A percentile compares a stretch with the other conserved stretches of the same genome.
Conservation (phyloP, 1,140 invertebrate genomes). For the Diachasmimorpha longicaudata region DNA sequence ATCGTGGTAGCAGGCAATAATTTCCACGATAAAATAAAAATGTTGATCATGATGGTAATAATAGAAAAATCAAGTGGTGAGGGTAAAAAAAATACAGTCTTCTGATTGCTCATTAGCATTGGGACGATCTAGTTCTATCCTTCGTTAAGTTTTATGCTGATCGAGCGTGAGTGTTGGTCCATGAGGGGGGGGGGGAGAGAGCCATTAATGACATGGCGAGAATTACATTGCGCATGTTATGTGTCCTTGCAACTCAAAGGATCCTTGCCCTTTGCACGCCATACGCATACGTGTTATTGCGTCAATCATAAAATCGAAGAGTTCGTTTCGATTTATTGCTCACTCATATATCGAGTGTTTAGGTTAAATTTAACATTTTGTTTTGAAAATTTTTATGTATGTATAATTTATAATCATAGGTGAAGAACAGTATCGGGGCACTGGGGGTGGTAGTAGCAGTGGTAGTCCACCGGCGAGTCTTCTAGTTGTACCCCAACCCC, state of each 20-base stretch:
- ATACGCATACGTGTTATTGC: background rate
- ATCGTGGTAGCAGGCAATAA: background rate
- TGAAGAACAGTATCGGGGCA: slow-evolving; percentile 63
- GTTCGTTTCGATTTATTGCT: background rate
- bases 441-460: slow-evolving; percentile 62
- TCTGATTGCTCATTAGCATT: background rate
- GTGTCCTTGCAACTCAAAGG: slow-evolving; percentile 27
- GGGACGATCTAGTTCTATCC: slow-evolving; percentile 5
- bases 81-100: background rate
- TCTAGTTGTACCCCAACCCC: slow-evolving; percentile 90
- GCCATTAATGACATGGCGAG: background rate
- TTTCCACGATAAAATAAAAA: background rate
- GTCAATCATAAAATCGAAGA: background rate
- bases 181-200: too few species aligned
- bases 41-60: background rate
- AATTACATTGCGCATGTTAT: background rate
- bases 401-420: slow-evolving; percentile 36
- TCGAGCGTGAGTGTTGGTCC: background rate
- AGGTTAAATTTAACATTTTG: background rate
- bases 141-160: background rate
- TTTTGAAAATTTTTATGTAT: too few species aligned
- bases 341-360: background rate
- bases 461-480: slow-evolving; percentile 65
- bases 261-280: slow-evolving; percentile 32
- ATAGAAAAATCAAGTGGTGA: background rate